These are phyloP conservation scores for Cataglyphis hispanica DNA, from an alignment of 1,140 invertebrate genomes.

Conservation along the genomic window DNA sequence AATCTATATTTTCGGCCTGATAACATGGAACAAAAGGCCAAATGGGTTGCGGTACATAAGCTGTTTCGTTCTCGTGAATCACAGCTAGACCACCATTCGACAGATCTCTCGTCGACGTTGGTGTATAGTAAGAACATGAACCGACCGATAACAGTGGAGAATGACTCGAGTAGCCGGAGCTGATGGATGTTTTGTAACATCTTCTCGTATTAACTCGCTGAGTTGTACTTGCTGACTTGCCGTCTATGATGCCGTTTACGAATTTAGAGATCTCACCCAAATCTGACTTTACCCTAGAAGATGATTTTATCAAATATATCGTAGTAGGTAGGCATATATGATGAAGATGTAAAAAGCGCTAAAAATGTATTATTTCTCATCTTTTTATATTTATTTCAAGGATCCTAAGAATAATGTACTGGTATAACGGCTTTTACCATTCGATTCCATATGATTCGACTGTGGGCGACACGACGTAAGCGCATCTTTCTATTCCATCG, in stretches of 20 bases:
- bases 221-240: conserved; percentile 56
- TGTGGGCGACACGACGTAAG: conserved; percentile 56
- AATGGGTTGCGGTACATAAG: conserved; percentile 75
- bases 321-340: too few relatives aligned
- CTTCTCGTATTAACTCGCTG: conserved; percentile 73
- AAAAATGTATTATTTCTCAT: background rate
- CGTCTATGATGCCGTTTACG: conserved; percentile 69
- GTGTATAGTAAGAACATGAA: conserved; percentile 74
- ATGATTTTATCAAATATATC: background rate
- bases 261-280: conserved; percentile 77
- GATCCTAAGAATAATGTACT: background rate
- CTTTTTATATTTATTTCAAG: background rate
- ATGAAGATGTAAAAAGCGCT: too few relatives aligned
- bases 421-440: conserved; percentile 62
- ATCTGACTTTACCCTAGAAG: conserved; percentile 77
- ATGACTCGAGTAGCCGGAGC: conserved; percentile 81
- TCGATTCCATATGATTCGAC: conserved; percentile 67
- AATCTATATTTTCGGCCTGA: conserved; percentile 66
- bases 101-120: conserved; percentile 63
- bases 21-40: conserved; percentile 76
- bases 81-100: conserved; percentile 71
- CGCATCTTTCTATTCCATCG: conserved; percentile 47
- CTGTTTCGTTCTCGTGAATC: conserved; percentile 78
- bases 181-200: conserved; percentile 79
- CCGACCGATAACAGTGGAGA: conserved; percentile 78